A percentile compares a stretch with the other conserved stretches of the same genome.
Conservation (phyloP, 2,797 vertebrate species). For the Enteromius trimaculatus region DNA sequence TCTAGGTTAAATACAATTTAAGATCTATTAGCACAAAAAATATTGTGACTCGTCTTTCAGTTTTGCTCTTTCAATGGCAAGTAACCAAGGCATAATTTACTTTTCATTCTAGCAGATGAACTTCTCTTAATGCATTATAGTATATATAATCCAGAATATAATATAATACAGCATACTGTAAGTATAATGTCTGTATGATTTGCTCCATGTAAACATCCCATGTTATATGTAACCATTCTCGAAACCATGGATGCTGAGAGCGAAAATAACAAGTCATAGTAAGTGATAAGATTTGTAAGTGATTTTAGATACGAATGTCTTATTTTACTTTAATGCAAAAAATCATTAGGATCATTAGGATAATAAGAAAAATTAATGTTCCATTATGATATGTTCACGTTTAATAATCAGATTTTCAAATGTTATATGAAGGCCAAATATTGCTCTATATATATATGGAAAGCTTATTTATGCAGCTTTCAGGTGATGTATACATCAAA, state of each 20-base stretch:
- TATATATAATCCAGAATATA: background rate
- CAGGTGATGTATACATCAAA: no score
- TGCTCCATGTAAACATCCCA: background rate
- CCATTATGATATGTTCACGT: no score
- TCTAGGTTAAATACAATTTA: constrained; percentile 2
- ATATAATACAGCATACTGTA: background rate
- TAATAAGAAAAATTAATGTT: no score
- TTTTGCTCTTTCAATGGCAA: background rate
- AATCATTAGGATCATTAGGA: no score
- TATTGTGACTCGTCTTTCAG: background rate
- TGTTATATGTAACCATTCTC: background rate
- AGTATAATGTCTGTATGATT: background rate
- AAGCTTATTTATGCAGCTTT: no score
- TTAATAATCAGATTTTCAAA: no score
- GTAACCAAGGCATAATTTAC: background rate
- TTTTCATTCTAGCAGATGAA: background rate
- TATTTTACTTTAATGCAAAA: no score
- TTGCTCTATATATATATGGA: no score
- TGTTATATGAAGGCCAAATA: no score
- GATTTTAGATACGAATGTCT: no score
- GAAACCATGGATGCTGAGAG: no score
- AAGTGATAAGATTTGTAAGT: background rate
- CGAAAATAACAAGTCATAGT: background rate
- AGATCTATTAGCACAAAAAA: background rate
- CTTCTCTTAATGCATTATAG: background rate